Conservation (phyloP, 2,888 invertebrate genomes). For the Agrochola macilenta region DNA sequence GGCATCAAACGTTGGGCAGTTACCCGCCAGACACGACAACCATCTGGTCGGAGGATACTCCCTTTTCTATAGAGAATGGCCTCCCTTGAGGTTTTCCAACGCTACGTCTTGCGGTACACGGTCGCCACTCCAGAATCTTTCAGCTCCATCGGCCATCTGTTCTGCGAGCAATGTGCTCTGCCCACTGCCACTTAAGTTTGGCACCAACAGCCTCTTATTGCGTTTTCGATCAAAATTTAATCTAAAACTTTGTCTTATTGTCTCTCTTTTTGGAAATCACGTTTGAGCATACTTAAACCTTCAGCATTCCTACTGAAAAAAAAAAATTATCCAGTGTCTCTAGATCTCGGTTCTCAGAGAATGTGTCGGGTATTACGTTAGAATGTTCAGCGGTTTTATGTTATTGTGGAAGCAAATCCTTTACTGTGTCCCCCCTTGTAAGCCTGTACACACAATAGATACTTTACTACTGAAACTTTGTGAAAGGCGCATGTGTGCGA, state of each 20-base stretch:
- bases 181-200: too few species aligned
- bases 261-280: background rate
- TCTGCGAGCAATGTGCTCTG: too few species aligned
- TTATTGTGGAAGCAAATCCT: slow-evolving; percentile 66
- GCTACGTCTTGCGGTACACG: too few species aligned
- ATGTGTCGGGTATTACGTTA: slow-evolving; percentile 62
- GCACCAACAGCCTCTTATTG: background rate
- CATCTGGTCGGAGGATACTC: too few species aligned
- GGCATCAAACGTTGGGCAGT: too few species aligned
- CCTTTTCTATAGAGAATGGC: too few species aligned
- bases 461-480: slow-evolving; percentile 34
- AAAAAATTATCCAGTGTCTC: slow-evolving; percentile 28
- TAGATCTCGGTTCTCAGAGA: slow-evolving; percentile 12
- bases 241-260: background rate
- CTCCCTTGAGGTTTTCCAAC: too few species aligned
- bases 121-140: too few species aligned
- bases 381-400: slow-evolving; percentile 58
- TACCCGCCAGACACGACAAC: too few species aligned
- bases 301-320: background rate
- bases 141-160: too few species aligned
- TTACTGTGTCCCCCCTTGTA: slow-evolving; percentile 42
- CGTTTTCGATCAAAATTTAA: background rate
- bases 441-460: slow-evolving; percentile 45
- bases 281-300: background rate
- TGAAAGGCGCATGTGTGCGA: slow-evolving; percentile 1